Conservation (phyloP, 2,113 vertebrate species). For the Ptyas mucosa region DNA sequence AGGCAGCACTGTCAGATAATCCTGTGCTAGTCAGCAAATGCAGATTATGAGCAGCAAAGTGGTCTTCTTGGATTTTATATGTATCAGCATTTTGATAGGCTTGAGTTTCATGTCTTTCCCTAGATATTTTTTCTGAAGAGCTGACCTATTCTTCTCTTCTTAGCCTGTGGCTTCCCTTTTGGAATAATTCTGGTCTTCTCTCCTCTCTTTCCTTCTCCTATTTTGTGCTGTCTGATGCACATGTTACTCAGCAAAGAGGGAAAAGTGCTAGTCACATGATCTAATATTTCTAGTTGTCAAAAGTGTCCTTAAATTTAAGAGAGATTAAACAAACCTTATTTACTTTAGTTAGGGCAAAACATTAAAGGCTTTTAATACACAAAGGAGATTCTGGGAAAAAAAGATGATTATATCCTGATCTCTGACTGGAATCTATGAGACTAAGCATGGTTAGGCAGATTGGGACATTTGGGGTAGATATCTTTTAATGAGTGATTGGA, state of each 20-base stretch:
- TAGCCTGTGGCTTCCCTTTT: neutral
- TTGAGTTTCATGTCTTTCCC: neutral
- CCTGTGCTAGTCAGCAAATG: neutral
- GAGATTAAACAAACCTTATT: too few species aligned
- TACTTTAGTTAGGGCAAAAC: too few species aligned
- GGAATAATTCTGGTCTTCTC: neutral
- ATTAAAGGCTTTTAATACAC: too few species aligned
- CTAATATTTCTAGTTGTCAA: neutral
- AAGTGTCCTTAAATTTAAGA: too few species aligned
- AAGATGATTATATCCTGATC: too few species aligned
- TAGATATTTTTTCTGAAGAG: conserved; percentile 53
- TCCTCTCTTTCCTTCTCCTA: neutral
- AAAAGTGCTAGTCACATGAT: conserved; percentile 52
- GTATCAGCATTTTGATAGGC: neutral
- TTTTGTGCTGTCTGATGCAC: conserved; percentile 33
- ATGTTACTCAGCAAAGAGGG: conserved; percentile 56
- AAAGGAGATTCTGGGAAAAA: too few species aligned
- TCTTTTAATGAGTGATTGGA: neutral
- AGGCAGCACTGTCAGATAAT: neutral
- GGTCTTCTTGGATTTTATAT: neutral
- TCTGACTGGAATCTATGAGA: too few species aligned
- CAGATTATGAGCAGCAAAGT: neutral
- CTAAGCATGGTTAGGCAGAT: too few species aligned
- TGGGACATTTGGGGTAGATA: neutral
- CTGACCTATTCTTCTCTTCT: conserved; percentile 43